Conservation (phyloP, 35 echinoderm and acorn worm species). For the Holothuria glaberrima region DNA sequence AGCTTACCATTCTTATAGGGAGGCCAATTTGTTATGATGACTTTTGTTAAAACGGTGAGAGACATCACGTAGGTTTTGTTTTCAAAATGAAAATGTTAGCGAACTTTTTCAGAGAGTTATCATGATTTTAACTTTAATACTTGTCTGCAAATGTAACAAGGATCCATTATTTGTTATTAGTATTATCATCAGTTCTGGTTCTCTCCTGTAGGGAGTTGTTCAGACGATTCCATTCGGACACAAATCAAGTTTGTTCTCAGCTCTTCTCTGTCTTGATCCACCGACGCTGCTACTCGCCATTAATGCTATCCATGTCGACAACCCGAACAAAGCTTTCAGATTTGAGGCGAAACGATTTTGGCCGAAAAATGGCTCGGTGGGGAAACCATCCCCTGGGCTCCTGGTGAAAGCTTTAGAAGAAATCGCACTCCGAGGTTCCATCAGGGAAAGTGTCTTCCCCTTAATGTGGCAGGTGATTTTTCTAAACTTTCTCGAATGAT, state of each 20-base stretch:
- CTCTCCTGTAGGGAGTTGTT: constrained; percentile 49
- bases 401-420: constrained; percentile 93
- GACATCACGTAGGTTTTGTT: too few relatives aligned
- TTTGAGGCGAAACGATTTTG: constrained; percentile 93
- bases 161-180: too few relatives aligned
- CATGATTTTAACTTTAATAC: too few relatives aligned
- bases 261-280: constrained; percentile 78
- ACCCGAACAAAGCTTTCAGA: constrained; percentile 74
- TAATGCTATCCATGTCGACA: constrained; percentile 73
- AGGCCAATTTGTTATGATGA: too few relatives aligned
- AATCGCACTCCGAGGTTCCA: constrained; percentile 69
- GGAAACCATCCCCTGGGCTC: constrained; percentile 71
- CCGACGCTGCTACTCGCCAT: constrained; percentile 61
- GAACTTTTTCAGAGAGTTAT: too few relatives aligned
- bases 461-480: constrained; percentile 82
- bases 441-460: constrained; percentile 87
- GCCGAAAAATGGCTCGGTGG: constrained; percentile 65
- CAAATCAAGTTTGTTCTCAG: constrained; percentile 4
- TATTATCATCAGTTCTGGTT: too few relatives aligned
- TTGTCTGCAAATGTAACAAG: too few relatives aligned
- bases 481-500: not conserved
- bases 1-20: too few relatives aligned
- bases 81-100: too few relatives aligned
- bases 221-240: constrained; percentile 26
- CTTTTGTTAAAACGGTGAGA: too few relatives aligned